Evolutionary conservation across 2,113 vertebrate species (phyloP).

Genomic region (Origma solitaria): DNA sequence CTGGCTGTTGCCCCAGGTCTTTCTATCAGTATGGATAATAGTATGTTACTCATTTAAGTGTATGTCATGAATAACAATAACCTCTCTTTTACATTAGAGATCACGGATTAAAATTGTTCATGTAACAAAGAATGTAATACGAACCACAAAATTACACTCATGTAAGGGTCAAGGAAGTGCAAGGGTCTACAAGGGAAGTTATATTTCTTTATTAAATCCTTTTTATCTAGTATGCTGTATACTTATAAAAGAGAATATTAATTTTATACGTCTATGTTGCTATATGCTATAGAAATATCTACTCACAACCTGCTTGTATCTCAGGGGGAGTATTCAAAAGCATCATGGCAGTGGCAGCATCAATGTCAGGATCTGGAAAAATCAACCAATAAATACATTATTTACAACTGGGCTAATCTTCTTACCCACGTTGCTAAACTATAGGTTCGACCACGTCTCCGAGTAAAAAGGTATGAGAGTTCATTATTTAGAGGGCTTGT

Average conservation of each 20-base stretch:
- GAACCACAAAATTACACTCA: constrained; percentile 28
- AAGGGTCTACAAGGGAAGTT: constrained; percentile 19
- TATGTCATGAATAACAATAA: constrained; percentile 58
- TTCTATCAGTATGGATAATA: neutral
- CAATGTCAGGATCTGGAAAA: constrained; percentile 87
- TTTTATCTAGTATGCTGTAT: constrained; percentile 29
- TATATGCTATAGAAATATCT: constrained; percentile 80
- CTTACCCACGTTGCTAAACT: constrained; percentile 42
- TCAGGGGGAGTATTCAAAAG: constrained; percentile 86
- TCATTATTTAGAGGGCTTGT: neutral
- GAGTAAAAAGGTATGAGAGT: constrained; percentile 6
- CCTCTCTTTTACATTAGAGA: constrained; percentile 16
- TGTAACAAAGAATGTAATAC: constrained; percentile 7
- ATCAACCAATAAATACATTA: constrained; percentile 83
- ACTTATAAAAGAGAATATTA: constrained; percentile 66
- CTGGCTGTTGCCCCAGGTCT: constrained; percentile 19
- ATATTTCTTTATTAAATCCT: constrained; percentile 47
- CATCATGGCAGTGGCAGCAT: constrained; percentile 85
- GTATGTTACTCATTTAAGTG: neutral
- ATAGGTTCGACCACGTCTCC: constrained; percentile 38
- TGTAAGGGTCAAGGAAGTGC: constrained; percentile 32
- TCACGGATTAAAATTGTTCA: constrained; percentile 29
- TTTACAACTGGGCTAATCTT: constrained; percentile 70
- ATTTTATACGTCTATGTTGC: constrained; percentile 72
- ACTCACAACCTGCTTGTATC: constrained; percentile 86